Evolutionary conservation across 2,797 vertebrate genomes (phyloP).

Genomic region (Synaphobranchus kaupii): DNA sequence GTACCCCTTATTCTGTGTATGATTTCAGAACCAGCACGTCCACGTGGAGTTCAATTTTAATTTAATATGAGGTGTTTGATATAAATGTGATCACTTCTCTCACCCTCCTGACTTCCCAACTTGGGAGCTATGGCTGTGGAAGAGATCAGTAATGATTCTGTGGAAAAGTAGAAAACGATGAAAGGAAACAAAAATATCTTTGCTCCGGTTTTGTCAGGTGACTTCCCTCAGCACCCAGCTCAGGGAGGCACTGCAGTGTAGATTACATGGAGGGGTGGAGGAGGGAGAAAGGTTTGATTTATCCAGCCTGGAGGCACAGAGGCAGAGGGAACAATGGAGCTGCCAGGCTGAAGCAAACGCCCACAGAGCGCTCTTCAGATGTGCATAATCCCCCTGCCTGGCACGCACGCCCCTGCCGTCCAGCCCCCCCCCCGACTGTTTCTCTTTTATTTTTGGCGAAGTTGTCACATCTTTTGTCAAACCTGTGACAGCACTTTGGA

Average conservation of each 20-base stretch:
- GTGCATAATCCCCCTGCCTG: constrained; percentile 56
- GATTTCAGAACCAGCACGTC: neutral
- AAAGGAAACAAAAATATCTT: neutral
- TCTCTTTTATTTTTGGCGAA: neutral
- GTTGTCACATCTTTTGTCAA: neutral
- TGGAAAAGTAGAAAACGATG: neutral
- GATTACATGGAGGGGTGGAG: neutral
- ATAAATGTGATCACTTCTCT: neutral
- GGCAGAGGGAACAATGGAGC: constrained; percentile 30
- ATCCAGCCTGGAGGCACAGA: constrained; percentile 16
- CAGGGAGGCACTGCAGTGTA: neutral
- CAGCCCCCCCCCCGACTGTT: neutral
- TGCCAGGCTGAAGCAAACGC: constrained; percentile 56
- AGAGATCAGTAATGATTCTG: neutral
- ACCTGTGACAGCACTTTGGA: neutral
- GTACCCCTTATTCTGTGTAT: neutral
- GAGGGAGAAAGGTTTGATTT: constrained; percentile 2
- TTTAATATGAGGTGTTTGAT: neutral
- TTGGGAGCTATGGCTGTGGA: neutral
- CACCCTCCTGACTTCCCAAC: neutral
- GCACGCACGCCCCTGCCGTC: constrained; percentile 39
- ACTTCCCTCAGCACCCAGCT: neutral
- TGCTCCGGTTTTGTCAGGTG: constrained; percentile 2
- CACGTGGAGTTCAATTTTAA: neutral
- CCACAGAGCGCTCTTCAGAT: constrained; percentile 61